Percentiles rank a stretch among this genome's conserved stretches.
phyloP scores from a whole-genome alignment of 2,797 vertebrate genomes.

The Passerculus sandwichensis region DNA sequence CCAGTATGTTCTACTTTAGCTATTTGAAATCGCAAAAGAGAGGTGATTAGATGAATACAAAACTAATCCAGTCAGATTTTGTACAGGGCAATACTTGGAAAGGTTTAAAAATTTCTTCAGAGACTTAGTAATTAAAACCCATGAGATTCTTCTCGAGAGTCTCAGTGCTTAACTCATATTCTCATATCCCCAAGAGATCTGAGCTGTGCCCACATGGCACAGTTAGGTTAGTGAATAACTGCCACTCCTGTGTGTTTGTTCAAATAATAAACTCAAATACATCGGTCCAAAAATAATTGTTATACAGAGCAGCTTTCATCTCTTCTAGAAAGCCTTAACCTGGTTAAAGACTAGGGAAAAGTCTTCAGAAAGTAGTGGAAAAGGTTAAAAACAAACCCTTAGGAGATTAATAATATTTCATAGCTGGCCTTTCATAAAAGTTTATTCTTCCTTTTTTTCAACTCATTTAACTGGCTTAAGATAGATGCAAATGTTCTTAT shows the following conservation, averaged over 20 bases:
- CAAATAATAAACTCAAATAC: background rate
- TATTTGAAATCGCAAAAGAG: background rate
- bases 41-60: background rate
- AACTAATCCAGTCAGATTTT: background rate
- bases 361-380: background rate
- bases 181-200: background rate
- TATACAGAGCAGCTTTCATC: background rate
- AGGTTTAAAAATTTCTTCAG: background rate
- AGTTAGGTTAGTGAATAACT: background rate
- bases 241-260: background rate
- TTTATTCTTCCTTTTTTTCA: background rate
- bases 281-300: background rate
- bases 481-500: background rate
- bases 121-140: background rate
- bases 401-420: background rate
- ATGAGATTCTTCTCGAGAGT: background rate
- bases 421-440: background rate
- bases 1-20: background rate
- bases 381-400: background rate
- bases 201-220: background rate
- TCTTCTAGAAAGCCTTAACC: background rate
- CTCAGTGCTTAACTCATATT: background rate
- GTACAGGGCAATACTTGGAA: background rate
- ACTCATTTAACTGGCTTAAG: background rate
- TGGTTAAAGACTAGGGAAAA: background rate